Conservation (phyloP, 2,888 invertebrate genomes). For the Scaptomyza reducta region DNA sequence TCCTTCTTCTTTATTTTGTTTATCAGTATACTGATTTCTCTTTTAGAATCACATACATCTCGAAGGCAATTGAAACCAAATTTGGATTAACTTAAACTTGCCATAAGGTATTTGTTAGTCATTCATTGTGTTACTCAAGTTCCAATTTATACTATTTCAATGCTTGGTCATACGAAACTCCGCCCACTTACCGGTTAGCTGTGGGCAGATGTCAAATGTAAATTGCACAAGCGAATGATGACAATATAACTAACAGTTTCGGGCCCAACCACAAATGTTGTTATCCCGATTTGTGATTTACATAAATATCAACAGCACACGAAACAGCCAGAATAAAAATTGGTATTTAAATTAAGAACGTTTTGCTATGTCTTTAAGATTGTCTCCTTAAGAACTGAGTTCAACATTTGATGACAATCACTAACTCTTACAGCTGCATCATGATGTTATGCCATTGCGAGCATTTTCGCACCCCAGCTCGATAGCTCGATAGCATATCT, state of each 20-base stretch:
- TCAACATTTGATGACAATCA: constrained; percentile 46
- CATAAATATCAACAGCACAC: constrained; percentile 55
- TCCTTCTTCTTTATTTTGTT: not conserved
- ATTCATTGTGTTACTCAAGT: not conserved
- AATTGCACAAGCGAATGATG: constrained; percentile 58
- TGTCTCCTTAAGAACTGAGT: constrained; percentile 18
- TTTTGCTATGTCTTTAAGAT: constrained; percentile 36
- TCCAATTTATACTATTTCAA: constrained; percentile 46
- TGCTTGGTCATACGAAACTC: constrained; percentile 31
- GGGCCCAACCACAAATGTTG: constrained; percentile 29
- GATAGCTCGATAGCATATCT: constrained; percentile 32
- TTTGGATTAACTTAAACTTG: not conserved
- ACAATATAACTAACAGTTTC: constrained; percentile 63
- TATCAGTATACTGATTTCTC: not conserved
- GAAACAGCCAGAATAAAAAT: constrained; percentile 30
- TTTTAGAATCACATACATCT: not conserved
- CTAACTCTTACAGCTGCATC: constrained; percentile 33
- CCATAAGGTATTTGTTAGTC: constrained; percentile 3
- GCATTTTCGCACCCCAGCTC: constrained; percentile 9
- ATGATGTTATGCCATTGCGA: constrained; percentile 61
- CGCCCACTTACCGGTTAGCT: constrained; percentile 5
- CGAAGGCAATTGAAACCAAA: not conserved
- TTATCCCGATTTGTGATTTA: constrained; percentile 62
- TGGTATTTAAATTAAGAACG: constrained; percentile 30
- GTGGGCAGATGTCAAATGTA: constrained; percentile 53